phyloP scores from a whole-genome alignment of 2,797 vertebrate genomes.

The Chelon auratus region DNA sequence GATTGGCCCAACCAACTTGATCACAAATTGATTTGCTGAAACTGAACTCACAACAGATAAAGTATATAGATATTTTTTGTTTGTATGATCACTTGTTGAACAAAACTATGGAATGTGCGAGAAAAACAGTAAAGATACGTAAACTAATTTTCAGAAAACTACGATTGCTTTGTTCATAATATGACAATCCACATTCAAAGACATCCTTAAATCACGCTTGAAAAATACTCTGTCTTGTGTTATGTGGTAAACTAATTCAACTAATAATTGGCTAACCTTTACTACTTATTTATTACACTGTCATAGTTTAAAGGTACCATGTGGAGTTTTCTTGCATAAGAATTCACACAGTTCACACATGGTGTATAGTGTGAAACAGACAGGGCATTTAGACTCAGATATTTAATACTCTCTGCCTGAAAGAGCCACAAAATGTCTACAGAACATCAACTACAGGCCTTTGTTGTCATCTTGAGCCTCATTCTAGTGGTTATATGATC shows the following conservation, averaged over 20 bases:
- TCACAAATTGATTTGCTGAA: constrained; percentile 8
- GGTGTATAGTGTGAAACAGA: background rate
- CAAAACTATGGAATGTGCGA: constrained; percentile 5
- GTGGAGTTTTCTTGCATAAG: constrained; percentile 33
- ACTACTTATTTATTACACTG: background rate
- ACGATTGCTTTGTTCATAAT: constrained; percentile 29
- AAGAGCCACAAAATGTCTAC: background rate
- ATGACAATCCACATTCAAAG: constrained; percentile 1
- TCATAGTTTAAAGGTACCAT: constrained; percentile 35
- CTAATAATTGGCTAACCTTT: constrained; percentile 1
- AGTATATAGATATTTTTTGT: constrained; percentile 2
- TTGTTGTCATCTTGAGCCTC: background rate
- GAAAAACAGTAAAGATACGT: constrained; percentile 8
- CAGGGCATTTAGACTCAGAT: no score
- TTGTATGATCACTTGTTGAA: constrained; percentile 7
- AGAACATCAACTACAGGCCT: no score
- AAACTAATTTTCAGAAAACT: background rate
- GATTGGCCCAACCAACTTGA: background rate
- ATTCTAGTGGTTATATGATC: no score
- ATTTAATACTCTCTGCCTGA: background rate
- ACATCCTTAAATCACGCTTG: background rate
- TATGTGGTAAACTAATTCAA: constrained; percentile 9
- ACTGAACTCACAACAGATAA: background rate
- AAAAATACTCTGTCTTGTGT: constrained; percentile 1
- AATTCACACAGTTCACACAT: background rate